Evolutionary conservation across 2,113 vertebrate species (phyloP).

Genomic region (Thinocorus orbignyianus): DNA sequence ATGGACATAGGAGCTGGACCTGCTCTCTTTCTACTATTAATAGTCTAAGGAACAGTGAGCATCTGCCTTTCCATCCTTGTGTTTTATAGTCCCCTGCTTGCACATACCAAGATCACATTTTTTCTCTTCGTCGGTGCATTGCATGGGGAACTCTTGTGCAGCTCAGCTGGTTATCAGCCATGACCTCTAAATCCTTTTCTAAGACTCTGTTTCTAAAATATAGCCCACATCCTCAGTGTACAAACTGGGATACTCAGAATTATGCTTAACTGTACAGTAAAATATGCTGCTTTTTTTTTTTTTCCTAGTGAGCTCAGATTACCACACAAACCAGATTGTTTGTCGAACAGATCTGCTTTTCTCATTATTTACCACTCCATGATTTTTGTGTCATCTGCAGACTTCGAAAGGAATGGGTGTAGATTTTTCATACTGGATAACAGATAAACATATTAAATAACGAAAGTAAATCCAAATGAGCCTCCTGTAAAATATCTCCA

Average conservation of each 20-base stretch:
- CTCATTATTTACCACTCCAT: conserved; percentile 28
- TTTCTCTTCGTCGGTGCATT: neutral
- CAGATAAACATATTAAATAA: conserved; percentile 1
- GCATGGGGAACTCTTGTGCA: neutral
- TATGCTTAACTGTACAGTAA: neutral
- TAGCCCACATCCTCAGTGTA: neutral
- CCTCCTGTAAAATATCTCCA: neutral
- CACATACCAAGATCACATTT: neutral
- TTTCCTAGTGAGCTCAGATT: neutral
- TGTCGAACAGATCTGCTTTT: conserved; percentile 30
- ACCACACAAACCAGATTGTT: neutral
- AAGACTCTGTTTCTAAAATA: neutral
- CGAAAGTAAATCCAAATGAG: neutral
- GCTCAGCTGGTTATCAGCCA: neutral
- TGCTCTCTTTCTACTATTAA: neutral
- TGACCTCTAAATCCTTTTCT: neutral
- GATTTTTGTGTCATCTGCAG: conserved; percentile 19
- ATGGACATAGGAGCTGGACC: neutral
- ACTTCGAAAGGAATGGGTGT: neutral
- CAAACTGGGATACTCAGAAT: neutral
- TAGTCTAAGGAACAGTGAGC: neutral
- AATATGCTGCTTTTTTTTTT: neutral
- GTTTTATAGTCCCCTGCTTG: neutral
- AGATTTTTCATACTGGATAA: neutral
- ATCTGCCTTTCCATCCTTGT: conserved; percentile 1